Conservation (phyloP, 2,113 vertebrate species). For the Petaurus breviceps region DNA sequence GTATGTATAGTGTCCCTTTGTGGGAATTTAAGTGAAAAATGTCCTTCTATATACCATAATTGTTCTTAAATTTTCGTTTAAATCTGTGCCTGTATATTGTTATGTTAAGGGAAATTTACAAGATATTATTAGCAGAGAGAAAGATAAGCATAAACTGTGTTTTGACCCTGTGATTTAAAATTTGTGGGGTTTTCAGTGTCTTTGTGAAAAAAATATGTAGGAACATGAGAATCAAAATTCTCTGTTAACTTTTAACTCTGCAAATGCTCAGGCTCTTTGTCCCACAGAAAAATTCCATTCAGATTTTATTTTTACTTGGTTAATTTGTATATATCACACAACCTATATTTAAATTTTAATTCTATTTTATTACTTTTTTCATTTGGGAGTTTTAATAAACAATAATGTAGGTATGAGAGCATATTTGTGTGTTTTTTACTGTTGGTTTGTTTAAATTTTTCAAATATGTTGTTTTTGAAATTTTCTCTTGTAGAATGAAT, state of each 20-base stretch:
- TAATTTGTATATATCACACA: conserved; percentile 2
- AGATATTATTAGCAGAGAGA: neutral
- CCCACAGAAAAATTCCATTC: conserved; percentile 35
- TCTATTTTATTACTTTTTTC: conserved; percentile 16
- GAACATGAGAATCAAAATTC: neutral
- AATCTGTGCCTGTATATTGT: conserved; percentile 4
- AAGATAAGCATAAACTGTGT: neutral
- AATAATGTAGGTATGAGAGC: conserved; percentile 17
- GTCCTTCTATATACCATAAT: conserved; percentile 9
- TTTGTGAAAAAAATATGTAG: conserved; percentile 7
- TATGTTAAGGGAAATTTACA: conserved; percentile 21
- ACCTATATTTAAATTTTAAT: conserved; percentile 43
- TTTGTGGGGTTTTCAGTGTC: conserved; percentile 21
- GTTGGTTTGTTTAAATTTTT: conserved; percentile 48
- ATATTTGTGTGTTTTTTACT: conserved; percentile 8
- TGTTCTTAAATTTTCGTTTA: conserved; percentile 12
- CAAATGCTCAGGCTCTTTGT: conserved; percentile 7
- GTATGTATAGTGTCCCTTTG: neutral
- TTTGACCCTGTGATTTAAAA: conserved; percentile 57
- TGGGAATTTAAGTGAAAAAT: conserved; percentile 26
- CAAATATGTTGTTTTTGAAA: conserved; percentile 34
- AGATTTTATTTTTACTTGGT: conserved; percentile 23
- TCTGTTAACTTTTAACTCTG: conserved; percentile 16
- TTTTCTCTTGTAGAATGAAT: conserved; percentile 27
- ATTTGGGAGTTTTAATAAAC: conserved; percentile 43